Evolutionary conservation across 2,113 vertebrate species (phyloP).

Genomic region (Myanophis thanlyinensis): DNA sequence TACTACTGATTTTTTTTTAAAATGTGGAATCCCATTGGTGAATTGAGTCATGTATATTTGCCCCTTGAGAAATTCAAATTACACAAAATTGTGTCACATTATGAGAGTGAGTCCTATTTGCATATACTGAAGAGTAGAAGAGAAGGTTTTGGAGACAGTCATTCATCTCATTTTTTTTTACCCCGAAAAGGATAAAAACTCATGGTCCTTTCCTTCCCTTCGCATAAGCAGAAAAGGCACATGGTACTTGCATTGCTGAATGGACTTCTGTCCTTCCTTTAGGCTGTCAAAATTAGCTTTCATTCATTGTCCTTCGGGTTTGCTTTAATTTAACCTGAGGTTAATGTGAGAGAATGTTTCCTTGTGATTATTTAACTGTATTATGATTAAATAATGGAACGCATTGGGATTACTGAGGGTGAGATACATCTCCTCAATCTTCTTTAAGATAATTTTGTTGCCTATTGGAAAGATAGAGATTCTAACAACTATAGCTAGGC

Average conservation of each 20-base stretch:
- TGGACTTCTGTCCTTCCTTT: neutral
- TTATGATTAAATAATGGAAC: neutral
- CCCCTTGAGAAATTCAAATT: neutral
- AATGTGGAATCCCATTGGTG: neutral
- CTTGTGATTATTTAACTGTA: neutral
- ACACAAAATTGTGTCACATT: neutral
- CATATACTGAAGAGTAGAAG: neutral
- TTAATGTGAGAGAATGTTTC: neutral
- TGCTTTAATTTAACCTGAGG: neutral
- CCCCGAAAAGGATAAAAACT: neutral
- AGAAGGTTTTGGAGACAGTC: neutral
- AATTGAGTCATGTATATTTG: neutral
- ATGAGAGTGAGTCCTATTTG: neutral
- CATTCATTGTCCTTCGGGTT: neutral
- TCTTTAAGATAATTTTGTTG: neutral
- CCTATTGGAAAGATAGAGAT: neutral
- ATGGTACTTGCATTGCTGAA: neutral
- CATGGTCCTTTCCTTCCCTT: neutral
- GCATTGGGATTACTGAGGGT: neutral
- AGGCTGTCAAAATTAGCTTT: neutral
- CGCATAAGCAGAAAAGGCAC: neutral
- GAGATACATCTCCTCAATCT: neutral
- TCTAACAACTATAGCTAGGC: neutral
- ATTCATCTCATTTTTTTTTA: neutral
- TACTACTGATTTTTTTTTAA: neutral